Conservation (phyloP, 2,888 invertebrate genomes). For the Orthonevra nobilis region DNA sequence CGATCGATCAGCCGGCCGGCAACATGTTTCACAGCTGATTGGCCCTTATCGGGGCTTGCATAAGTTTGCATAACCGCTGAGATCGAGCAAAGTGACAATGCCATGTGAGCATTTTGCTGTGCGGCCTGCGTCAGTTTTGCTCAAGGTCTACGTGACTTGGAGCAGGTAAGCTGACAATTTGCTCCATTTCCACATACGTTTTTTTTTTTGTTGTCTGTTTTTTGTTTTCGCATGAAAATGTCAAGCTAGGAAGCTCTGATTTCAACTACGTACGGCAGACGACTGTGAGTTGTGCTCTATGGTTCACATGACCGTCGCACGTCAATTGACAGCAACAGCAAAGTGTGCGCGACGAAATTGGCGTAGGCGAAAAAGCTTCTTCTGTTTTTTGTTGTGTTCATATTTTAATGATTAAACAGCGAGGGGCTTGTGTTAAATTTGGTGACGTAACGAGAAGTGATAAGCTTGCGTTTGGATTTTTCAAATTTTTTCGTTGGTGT, state of each 20-base stretch:
- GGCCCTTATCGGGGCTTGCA: conserved; percentile 26
- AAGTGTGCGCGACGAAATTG: not conserved
- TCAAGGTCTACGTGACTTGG: conserved; percentile 51
- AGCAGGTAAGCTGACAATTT: conserved; percentile 28
- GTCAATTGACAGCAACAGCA: conserved; percentile 13
- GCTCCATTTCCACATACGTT: conserved; percentile 16
- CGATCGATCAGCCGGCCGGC: conserved; percentile 18
- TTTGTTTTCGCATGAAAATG: conserved; percentile 2
- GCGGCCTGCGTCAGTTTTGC: not conserved
- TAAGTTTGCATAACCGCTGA: conserved; percentile 18
- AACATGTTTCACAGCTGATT: conserved; percentile 2
- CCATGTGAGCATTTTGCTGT: conserved; percentile 3
- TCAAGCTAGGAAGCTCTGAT: conserved; percentile 20
- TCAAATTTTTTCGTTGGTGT: no score
- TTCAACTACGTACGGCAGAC: conserved; percentile 10
- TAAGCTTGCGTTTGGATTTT: no score
- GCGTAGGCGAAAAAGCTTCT: conserved; percentile 16
- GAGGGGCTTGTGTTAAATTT: no score
- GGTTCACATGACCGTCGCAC: conserved; percentile 35
- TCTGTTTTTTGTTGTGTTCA: not conserved
- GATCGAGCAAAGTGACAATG: conserved; percentile 6
- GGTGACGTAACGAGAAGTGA: no score
- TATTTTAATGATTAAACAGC: no score
- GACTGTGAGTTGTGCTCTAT: conserved; percentile 14
- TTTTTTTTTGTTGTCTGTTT: not conserved